Conservation (phyloP, 1,140 invertebrate genomes). For the Tetragonula clypearis region DNA sequence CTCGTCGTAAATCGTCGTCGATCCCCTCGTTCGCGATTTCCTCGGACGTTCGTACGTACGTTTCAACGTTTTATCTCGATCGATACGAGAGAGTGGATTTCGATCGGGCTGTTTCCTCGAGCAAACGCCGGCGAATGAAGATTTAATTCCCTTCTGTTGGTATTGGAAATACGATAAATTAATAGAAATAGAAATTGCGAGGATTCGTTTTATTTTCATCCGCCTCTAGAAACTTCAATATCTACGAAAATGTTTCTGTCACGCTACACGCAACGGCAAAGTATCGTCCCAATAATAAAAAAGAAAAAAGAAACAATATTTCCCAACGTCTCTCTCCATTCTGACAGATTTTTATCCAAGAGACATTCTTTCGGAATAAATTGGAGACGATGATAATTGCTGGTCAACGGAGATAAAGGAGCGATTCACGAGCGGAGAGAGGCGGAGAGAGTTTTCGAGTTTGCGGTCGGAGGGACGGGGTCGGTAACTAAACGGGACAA, state of each 20-base stretch:
- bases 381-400: neutral
- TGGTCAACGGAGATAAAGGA: neutral
- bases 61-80: conserved; percentile 33
- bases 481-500: conserved; percentile 25
- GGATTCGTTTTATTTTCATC: neutral
- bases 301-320: neutral
- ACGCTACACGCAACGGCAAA: no score
- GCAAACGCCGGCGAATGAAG: neutral
- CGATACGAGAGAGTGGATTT: neutral
- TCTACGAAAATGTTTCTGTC: no score
- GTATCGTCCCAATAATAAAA: no score
- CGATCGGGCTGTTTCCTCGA: neutral
- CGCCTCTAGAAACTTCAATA: no score
- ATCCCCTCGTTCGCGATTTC: conserved; percentile 38
- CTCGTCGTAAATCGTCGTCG: conserved; percentile 44
- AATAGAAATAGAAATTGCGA: neutral
- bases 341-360: no score
- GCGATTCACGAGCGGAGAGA: neutral
- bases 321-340: neutral
- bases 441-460: neutral
- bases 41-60: conserved; percentile 22
- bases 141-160: neutral
- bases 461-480: conserved; percentile 18
- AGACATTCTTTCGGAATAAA: neutral
- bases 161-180: neutral